Evolutionary conservation across 2,888 invertebrate species (phyloP), one percentile per base, ranked within the genome.

Genomic region (Cheilosia soror): DNA sequence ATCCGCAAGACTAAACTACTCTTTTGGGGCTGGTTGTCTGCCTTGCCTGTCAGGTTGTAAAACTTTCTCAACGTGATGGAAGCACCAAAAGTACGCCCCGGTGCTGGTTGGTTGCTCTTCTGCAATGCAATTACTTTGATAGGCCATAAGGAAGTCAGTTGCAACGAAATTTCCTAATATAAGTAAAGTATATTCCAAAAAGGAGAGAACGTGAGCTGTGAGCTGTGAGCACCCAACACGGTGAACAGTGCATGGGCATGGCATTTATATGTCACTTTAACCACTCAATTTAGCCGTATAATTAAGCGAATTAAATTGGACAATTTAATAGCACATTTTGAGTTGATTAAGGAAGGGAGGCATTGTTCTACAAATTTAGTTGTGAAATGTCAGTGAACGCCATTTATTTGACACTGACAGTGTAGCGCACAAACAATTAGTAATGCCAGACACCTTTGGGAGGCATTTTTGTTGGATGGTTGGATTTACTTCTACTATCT

Each of bases 81-180:
- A 65, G 81, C 53, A 65, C 51, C 44, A 49, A 63, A 68, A 58
- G 51, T 76, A 66, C 58, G 37, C 76, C 63, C 71, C 71, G 51
- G 51, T 42, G 2, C 7, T 29, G 75, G 37, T 9, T 57, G 75
- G 75, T 60, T 68, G 60, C 72, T 66, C 72, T 40, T 51, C 79
- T 62, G 76, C 81, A 33, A 69, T 81, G 85, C 80, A 85, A 85
- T 85, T 85, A 76, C 85, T 62, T 71, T 76, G 81, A 85, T 85
- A 85, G 80, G 65, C 85, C 71, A 63, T 72, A 72, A 80, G 85
- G 85, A 85, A 85, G 80, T 85, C 81, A 85, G 85, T 85, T 81
- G 76, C 85, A 81, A 76, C 80, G 85, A 81, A 85, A 85, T 81
- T 81, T 81, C 42, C 66, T 81, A 85, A 76, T 81, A 47, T 47